These are phyloP conservation scores for Centropyge bicolor DNA, from an alignment of 2,797 vertebrate genomes.

Conservation along the genomic window DNA sequence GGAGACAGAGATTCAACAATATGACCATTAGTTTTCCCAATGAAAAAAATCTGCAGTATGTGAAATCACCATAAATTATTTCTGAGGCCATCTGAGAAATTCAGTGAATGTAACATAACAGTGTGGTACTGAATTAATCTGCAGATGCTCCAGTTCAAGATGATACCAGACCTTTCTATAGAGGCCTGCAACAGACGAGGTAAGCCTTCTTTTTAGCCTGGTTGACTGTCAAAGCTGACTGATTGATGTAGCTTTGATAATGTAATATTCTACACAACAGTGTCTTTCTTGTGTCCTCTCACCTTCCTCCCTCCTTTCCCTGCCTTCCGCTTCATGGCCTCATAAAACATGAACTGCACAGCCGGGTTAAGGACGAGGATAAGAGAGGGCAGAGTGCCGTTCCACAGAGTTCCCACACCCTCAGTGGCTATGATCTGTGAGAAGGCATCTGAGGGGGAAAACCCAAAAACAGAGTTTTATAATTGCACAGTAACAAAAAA, in stretches of 20 bases:
- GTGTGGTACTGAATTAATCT: too few relatives aligned
- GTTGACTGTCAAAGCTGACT: neutral
- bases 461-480: neutral
- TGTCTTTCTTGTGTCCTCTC: constrained; percentile 1
- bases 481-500: neutral
- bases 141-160: too few relatives aligned
- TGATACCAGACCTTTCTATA: too few relatives aligned
- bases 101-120: too few relatives aligned
- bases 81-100: too few relatives aligned
- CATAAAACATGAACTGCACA: constrained; percentile 89
- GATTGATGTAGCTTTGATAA: neutral
- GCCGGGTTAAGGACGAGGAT: constrained; percentile 88
- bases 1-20: constrained; percentile 24
- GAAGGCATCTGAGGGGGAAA: constrained; percentile 82
- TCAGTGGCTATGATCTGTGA: constrained; percentile 85
- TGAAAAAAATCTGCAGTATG: too few relatives aligned
- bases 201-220: too few relatives aligned
- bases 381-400: constrained; percentile 86
- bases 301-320: constrained; percentile 81
- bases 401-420: constrained; percentile 86
- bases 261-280: neutral
- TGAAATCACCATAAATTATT: too few relatives aligned
- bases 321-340: constrained; percentile 87
- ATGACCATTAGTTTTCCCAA: too few relatives aligned
- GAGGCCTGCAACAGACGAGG: too few relatives aligned